Percentiles rank a stretch among this genome's conserved stretches.
Conservation (phyloP, 2,113 vertebrate species). For the Pao palembangensis region DNA sequence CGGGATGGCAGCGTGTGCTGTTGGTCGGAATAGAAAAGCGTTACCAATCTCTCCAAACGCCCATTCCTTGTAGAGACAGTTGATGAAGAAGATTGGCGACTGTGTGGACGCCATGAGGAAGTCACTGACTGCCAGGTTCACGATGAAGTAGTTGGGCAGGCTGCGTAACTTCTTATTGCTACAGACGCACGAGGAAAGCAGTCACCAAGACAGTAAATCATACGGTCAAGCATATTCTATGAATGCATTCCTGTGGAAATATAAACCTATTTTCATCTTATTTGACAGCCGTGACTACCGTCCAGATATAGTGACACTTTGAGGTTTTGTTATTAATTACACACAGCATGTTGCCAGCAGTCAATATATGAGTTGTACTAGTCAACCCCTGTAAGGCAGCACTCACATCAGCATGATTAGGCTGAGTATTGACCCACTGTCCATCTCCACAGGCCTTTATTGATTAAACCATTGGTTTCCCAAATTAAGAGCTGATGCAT, state of each 20-base stretch:
- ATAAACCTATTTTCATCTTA: too few species aligned
- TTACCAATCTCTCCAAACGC: slow-evolving; percentile 88
- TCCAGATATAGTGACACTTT: too few species aligned
- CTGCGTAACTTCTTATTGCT: slow-evolving; percentile 87
- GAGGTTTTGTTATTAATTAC: too few species aligned
- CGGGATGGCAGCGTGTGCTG: background rate
- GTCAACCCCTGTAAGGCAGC: slow-evolving; percentile 28
- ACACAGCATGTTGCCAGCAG: background rate
- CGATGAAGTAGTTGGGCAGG: slow-evolving; percentile 85
- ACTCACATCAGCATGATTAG: slow-evolving; percentile 10
- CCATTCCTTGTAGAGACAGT: slow-evolving; percentile 87
- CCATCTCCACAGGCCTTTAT: slow-evolving; percentile 17
- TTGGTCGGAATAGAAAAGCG: background rate
- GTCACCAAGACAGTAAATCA: background rate
- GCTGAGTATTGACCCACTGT: slow-evolving; percentile 20
- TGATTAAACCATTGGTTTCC: slow-evolving; percentile 14
- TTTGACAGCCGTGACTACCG: too few species aligned
- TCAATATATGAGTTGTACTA: slow-evolving; percentile 19
- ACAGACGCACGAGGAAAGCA: slow-evolving; percentile 1
- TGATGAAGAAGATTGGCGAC: slow-evolving; percentile 88
- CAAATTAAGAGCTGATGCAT: slow-evolving; percentile 8
- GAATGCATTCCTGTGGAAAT: too few species aligned
- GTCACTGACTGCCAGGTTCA: slow-evolving; percentile 88
- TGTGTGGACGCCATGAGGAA: slow-evolving; percentile 93
- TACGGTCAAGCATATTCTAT: background rate